Base-by-base conservation (phyloP, 1,140 invertebrate genomes). In the Penaeus chinensis region DNA sequence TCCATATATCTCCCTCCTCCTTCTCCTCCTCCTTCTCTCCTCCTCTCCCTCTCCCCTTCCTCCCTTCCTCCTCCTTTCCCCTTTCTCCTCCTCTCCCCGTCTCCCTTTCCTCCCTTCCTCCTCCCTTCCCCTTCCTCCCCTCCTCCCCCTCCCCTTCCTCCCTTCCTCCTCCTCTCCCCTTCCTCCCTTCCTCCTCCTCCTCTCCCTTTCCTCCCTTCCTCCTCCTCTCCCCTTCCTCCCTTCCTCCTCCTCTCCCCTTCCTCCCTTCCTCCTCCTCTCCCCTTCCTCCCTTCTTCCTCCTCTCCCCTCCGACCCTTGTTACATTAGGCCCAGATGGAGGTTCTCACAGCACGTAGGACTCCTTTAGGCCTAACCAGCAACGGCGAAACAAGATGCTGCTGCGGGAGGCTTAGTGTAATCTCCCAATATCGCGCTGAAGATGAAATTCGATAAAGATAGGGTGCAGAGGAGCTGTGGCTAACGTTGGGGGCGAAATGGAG, bases 111-210 rank as follows among this genome's bases (percentile, higher is more conserved):
- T 10, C 47, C 22, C 37, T 80, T 20, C 20, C 42, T 54, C 22
- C 37, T 80, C 4, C 20, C 42, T 54, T 5, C 32, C 47, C 22
- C 7, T 47, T 7, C 61, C 47, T 60, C 78, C 60, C 78, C 61
- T 42, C 61, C 47, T 80, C 78, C 13, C 78, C 61, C 78, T 80
- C 78, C 61, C 47, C 61, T 54, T 80, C 78, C 13, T 22, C n/a
- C 22, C 61, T 1, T 42, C n/a, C n/a, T n/a, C 47, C 42, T 8
- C 78, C 22, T 7, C 20, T 10, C 18, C 5, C 20, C 32, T 24
- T 80, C 47, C 47, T 18, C 77, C 16, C 20, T 47, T 22, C 60
- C 54, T 79, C 47, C 37, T 20, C 19, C 47, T 79, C 20, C 60
- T 11, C 20, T 0, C 37, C 32, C 22, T 22, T 69, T 8, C 66